These are phyloP conservation scores for Passerina amoena DNA, from an alignment of 2,113 vertebrate species.

Conservation along the genomic window DNA sequence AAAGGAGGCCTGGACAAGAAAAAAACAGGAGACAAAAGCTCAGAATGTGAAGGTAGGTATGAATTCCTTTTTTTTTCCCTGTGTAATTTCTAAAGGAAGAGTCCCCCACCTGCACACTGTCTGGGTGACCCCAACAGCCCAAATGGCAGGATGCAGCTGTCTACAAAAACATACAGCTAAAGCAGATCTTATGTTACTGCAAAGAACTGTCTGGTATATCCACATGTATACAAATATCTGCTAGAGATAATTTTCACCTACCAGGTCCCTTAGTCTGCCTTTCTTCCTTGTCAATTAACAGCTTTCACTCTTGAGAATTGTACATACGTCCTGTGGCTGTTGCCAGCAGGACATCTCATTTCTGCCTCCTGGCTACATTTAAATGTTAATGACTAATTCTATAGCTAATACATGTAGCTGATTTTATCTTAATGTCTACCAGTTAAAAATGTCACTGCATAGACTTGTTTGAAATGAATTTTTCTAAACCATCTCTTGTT, in stretches of 20 bases:
- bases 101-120: not conserved
- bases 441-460: conserved; percentile 55
- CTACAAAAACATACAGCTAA: not conserved
- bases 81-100: not conserved
- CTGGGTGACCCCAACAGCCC: not conserved
- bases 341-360: conserved; percentile 32
- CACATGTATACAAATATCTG: not conserved
- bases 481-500: conserved; percentile 8
- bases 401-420: conserved; percentile 36
- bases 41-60: not conserved
- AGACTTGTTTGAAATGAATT: conserved; percentile 36
- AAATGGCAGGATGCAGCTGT: not conserved
- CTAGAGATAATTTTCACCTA: not conserved
- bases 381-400: conserved; percentile 62
- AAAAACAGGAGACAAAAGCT: not conserved
- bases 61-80: not conserved
- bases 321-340: not conserved
- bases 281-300: not conserved
- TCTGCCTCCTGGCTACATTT: conserved; percentile 36
- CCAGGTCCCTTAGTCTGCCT: not conserved
- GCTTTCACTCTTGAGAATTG: not conserved
- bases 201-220: not conserved
- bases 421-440: conserved; percentile 45
- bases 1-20: not conserved
- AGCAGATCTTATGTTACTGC: not conserved